A percentile compares a stretch with the other conserved stretches of the same genome.
Conservation (phyloP, 1,140 invertebrate genomes). For the Bombus superbus region DNA sequence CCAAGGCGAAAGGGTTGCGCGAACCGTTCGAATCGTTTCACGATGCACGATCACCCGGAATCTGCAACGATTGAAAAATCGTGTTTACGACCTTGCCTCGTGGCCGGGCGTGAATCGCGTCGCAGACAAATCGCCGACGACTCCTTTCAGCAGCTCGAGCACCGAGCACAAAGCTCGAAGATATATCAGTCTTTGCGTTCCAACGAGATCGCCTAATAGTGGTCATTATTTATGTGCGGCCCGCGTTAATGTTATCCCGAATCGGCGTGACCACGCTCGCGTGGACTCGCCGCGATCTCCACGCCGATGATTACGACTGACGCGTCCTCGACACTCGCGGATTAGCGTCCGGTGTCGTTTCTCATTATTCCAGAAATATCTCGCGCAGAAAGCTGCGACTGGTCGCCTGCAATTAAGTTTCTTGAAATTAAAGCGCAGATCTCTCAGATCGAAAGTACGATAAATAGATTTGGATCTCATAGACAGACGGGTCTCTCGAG, state of each 20-base stretch:
- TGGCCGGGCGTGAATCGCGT: slow-evolving; percentile 48
- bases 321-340: not conserved
- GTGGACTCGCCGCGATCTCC: slow-evolving; percentile 21
- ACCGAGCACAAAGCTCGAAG: slow-evolving; percentile 60
- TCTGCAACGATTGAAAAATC: slow-evolving; percentile 45
- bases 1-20: slow-evolving; percentile 47
- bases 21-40: slow-evolving; percentile 26
- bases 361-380: not conserved
- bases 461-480: too few relatives aligned
- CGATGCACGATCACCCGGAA: slow-evolving; percentile 13
- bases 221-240: slow-evolving; percentile 60
- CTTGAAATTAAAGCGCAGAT: too few relatives aligned
- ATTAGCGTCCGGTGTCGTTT: not conserved
- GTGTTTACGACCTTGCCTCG: slow-evolving; percentile 46
- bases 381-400: not conserved
- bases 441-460: too few relatives aligned
- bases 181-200: slow-evolving; percentile 66
- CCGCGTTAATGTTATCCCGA: slow-evolving; percentile 60
- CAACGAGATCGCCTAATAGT: slow-evolving; percentile 72
- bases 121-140: slow-evolving; percentile 64
- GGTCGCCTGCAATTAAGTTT: too few relatives aligned
- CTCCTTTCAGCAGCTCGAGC: slow-evolving; percentile 62
- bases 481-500: too few relatives aligned
- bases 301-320: slow-evolving; percentile 20
- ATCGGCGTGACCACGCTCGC: slow-evolving; percentile 57